phyloP scores from a whole-genome alignment of 2,113 vertebrate genomes.

The Paradoxurus hermaphroditus region DNA sequence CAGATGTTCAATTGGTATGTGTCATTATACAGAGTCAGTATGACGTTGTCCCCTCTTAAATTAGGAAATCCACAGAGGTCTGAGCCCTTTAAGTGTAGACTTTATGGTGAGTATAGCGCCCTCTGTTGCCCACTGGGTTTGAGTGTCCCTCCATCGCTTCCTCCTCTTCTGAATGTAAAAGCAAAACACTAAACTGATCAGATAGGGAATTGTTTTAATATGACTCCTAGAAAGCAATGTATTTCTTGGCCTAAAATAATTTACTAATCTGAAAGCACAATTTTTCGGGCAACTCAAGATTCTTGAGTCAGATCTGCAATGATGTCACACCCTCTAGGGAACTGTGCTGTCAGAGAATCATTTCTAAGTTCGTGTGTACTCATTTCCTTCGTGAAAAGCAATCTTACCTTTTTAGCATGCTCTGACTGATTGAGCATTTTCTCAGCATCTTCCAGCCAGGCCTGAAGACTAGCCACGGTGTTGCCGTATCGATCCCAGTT shows the following conservation, averaged over 20 bases:
- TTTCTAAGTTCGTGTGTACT: rapidly evolving
- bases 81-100: background rate
- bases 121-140: background rate
- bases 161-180: background rate
- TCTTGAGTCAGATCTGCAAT: background rate
- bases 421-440: slow-evolving; percentile 91
- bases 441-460: slow-evolving; percentile 95
- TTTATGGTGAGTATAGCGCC: background rate
- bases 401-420: slow-evolving; percentile 89
- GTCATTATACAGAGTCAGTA: background rate
- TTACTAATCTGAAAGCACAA: background rate
- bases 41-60: background rate
- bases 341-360: no score
- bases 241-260: background rate
- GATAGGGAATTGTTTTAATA: background rate
- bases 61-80: background rate
- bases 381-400: background rate
- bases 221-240: background rate
- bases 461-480: slow-evolving; percentile 91
- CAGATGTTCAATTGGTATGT: background rate
- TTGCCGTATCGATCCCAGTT: slow-evolving; percentile 93
- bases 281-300: background rate
- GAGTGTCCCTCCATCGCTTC: rapidly evolving
- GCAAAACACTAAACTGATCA: background rate
- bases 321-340: background rate